Conservation (phyloP, 2,113 vertebrate genomes). For the Sapayoa aenigma region DNA sequence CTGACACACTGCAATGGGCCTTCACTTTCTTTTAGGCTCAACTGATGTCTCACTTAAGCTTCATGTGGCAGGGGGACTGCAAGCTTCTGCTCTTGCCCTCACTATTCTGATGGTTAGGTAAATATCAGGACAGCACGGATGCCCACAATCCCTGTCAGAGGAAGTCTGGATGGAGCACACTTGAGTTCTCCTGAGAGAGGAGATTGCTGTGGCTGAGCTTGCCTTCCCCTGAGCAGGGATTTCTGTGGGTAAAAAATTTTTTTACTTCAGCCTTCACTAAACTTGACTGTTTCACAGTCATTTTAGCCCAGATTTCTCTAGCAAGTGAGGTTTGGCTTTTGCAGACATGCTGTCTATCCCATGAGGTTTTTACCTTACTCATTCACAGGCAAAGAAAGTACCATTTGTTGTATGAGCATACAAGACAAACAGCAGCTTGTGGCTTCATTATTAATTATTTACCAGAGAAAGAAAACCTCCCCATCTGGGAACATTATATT, state of each 20-base stretch:
- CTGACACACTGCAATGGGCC: neutral
- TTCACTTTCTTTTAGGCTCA: neutral
- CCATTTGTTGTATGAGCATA: neutral
- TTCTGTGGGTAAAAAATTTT: neutral
- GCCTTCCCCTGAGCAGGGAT: neutral
- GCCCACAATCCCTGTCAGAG: neutral
- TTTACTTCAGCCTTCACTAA: neutral
- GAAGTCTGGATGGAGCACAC: neutral
- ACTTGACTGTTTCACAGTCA: neutral
- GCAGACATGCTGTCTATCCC: neutral
- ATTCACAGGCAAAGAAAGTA: neutral
- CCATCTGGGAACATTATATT: neutral
- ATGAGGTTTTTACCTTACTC: neutral
- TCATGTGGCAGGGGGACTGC: neutral
- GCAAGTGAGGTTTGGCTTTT: neutral
- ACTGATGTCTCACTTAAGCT: neutral
- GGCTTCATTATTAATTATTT: conserved; percentile 30
- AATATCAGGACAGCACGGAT: neutral
- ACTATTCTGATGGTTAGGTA: rapidly evolving
- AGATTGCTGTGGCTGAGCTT: neutral
- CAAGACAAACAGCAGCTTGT: neutral
- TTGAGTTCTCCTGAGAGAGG: neutral
- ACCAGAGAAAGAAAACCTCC: neutral
- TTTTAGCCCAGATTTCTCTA: neutral
- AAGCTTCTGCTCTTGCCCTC: neutral